These are phyloP conservation scores for Lasioglossum malachurum DNA, from an alignment of 2,888 invertebrate genomes.

Conservation along the genomic window DNA sequence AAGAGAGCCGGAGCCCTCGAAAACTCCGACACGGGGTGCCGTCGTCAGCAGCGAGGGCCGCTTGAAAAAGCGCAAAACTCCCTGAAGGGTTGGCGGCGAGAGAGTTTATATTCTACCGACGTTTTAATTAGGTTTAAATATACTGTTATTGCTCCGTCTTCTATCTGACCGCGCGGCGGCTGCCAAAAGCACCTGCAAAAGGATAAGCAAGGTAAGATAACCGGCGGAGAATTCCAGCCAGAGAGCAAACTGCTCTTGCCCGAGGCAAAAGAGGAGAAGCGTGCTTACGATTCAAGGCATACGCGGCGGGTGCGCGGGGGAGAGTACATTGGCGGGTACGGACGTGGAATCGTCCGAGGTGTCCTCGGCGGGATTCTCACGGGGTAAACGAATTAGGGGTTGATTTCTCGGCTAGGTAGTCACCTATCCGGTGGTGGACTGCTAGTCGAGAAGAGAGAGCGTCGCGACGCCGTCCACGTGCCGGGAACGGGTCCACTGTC, in stretches of 20 bases:
- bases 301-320: conserved; percentile 31
- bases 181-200: conserved; percentile 15
- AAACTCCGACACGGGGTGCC: not conserved
- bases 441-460: conserved; percentile 40
- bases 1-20: not conserved
- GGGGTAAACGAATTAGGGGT: conserved; percentile 77
- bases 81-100: not conserved
- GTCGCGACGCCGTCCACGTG: conserved; percentile 54
- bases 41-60: not conserved
- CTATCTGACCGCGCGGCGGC: conserved; percentile 2
- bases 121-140: conserved; percentile 25
- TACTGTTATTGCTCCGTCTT: conserved; percentile 11
- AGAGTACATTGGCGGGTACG: not conserved
- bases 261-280: conserved; percentile 50
- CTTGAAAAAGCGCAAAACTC: not conserved
- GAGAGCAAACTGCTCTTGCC: conserved; percentile 15
- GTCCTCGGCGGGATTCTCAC: conserved; percentile 69
- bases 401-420: conserved; percentile 76
- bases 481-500: conserved; percentile 48
- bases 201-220: conserved; percentile 18
- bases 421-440: conserved; percentile 49
- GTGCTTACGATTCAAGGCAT: conserved; percentile 72
- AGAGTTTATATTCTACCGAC: conserved; percentile 17
- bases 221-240: not conserved
- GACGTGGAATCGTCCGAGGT: conserved; percentile 10